phyloP scores from a whole-genome alignment of 2,888 invertebrate genomes.

The Hololepta plana region DNA sequence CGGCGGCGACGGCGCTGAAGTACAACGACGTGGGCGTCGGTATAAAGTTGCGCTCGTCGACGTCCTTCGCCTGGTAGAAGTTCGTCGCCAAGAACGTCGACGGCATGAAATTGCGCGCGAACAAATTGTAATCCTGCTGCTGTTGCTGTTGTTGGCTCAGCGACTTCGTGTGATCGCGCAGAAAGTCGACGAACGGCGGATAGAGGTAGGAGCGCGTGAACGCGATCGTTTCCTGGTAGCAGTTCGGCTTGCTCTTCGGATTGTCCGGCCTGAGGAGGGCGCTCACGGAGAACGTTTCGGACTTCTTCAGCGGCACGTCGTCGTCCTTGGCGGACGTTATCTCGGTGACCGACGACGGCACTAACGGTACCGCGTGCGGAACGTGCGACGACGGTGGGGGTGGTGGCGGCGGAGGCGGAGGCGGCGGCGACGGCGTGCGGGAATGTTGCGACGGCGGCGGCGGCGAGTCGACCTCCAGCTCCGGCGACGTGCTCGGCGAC shows the following conservation, averaged over 20 bases:
- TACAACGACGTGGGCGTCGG: conserved; percentile 35
- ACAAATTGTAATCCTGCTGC: conserved; percentile 21
- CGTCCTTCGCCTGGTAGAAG: conserved; percentile 13
- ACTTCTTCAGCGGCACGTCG: conserved; percentile 40
- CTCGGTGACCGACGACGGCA: conserved; percentile 29
- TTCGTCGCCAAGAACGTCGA: conserved; percentile 30
- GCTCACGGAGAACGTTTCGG: conserved; percentile 70
- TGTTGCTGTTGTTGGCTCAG: conserved; percentile 28
- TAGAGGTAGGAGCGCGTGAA: conserved; percentile 42
- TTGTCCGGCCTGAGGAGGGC: conserved; percentile 67
- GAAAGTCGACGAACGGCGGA: conserved; percentile 45
- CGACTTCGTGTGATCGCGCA: no score
- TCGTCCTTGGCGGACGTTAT: conserved; percentile 24
- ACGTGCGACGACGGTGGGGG: conserved; percentile 34
- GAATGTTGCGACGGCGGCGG: conserved; percentile 38
- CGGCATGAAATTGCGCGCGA: conserved; percentile 28
- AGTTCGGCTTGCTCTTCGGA: conserved; percentile 28
- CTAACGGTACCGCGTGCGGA: conserved; percentile 31
- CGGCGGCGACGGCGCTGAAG: conserved; percentile 49
- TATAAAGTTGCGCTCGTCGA: conserved; percentile 28
- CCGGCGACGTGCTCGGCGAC: conserved; percentile 39
- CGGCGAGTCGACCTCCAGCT: conserved; percentile 61
- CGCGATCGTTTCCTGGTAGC: conserved; percentile 30
- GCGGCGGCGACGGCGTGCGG: conserved; percentile 32
- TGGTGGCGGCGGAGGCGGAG: conserved; percentile 30